Evolutionary conservation across 2,888 invertebrate genomes (phyloP).

Genomic region (Sarcophaga rosellei): DNA sequence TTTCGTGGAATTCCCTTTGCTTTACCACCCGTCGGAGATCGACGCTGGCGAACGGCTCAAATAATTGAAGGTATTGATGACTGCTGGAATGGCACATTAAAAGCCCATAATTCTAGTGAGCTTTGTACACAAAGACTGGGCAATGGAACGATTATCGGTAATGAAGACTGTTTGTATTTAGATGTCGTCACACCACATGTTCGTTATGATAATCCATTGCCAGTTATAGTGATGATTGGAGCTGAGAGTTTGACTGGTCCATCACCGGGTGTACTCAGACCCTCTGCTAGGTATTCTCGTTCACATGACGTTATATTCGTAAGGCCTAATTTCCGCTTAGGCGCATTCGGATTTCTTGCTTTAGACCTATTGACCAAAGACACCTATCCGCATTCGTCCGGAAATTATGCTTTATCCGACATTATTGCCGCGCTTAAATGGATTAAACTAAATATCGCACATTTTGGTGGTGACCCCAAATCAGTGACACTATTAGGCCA

Average conservation of each 20-base stretch:
- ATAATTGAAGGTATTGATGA: constrained; percentile 85
- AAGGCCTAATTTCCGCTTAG: constrained; percentile 91
- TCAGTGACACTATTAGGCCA: constrained; percentile 92
- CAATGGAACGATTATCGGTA: constrained; percentile 86
- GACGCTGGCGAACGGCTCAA: constrained; percentile 87
- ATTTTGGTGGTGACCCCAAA: constrained; percentile 91
- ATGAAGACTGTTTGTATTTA: constrained; percentile 91
- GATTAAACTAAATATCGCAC: constrained; percentile 90
- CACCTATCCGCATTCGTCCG: constrained; percentile 88
- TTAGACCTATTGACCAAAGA: constrained; percentile 86
- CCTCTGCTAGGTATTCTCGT: constrained; percentile 89
- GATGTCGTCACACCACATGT: constrained; percentile 92
- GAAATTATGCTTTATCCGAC: constrained; percentile 93
- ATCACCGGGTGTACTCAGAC: constrained; percentile 87
- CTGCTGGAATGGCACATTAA: constrained; percentile 90
- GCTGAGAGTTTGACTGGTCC: constrained; percentile 90
- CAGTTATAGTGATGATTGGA: constrained; percentile 91
- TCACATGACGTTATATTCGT: constrained; percentile 92
- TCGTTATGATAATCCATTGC: constrained; percentile 88
- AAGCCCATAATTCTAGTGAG: constrained; percentile 86
- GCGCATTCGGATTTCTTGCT: constrained; percentile 91
- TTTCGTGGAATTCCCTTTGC: constrained; percentile 93
- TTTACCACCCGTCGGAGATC: constrained; percentile 86
- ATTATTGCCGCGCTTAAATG: constrained; percentile 89
- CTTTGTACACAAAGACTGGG: constrained; percentile 87